A percentile compares a stretch with the other conserved stretches of the same genome.
phyloP scores from a whole-genome alignment of 1,140 invertebrate genomes.

The Trichonephila inaurata region DNA sequence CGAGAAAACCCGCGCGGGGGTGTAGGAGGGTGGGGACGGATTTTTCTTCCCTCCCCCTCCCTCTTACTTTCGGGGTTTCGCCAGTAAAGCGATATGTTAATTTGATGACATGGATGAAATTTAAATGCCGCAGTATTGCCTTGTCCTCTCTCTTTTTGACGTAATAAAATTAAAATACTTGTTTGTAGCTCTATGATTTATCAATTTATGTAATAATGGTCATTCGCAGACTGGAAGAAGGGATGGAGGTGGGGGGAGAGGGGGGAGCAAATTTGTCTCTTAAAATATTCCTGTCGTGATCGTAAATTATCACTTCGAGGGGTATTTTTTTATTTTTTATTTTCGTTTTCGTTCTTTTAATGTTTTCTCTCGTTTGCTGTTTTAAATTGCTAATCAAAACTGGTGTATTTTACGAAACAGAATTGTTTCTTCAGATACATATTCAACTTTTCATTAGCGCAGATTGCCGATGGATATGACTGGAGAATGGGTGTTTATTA shows the following conservation, averaged over 20 bases:
- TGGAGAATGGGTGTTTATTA: background rate
- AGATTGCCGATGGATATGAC: background rate
- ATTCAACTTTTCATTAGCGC: conserved; percentile 1
- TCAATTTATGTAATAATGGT: conserved; percentile 77
- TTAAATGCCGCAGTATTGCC: conserved; percentile 72
- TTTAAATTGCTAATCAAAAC: conserved; percentile 54
- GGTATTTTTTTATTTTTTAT: background rate
- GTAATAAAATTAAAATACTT: conserved; percentile 77
- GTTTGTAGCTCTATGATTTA: conserved; percentile 74
- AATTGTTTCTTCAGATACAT: background rate
- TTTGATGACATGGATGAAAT: conserved; percentile 76
- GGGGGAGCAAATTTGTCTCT: conserved; percentile 8
- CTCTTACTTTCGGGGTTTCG: background rate
- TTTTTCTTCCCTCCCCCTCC: conserved; percentile 37
- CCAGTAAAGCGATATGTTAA: conserved; percentile 73
- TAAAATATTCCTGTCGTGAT: conserved; percentile 27
- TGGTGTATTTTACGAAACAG: background rate
- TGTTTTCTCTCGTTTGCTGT: conserved; percentile 20
- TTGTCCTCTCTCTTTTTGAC: conserved; percentile 71
- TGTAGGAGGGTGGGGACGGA: background rate
- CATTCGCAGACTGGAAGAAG: conserved; percentile 55
- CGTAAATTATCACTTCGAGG: conserved; percentile 34
- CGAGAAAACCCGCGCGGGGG: background rate
- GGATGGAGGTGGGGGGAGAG: background rate
- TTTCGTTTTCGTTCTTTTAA: background rate